Conservation (phyloP, 2,797 vertebrate species). For the Okamejei kenojei region DNA sequence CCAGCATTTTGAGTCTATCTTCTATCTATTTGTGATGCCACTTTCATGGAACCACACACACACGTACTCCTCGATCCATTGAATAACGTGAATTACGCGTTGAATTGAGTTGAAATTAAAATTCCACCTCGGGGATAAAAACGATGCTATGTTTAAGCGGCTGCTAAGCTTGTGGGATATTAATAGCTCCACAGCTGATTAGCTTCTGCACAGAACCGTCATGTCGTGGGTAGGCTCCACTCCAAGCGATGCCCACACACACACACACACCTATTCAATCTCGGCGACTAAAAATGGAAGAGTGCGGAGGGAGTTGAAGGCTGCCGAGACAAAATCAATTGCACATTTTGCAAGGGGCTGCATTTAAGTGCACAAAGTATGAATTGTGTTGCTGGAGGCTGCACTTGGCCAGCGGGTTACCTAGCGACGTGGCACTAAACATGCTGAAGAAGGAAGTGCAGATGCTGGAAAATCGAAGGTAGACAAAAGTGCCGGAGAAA, state of each 20-base stretch:
- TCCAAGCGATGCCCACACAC: conserved; percentile 36
- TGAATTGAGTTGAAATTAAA: background rate
- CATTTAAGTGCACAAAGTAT: conserved; percentile 43
- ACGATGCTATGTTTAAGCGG: background rate
- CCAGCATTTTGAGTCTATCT: too few species aligned
- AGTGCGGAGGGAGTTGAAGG: conserved; percentile 40
- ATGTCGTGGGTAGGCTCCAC: background rate
- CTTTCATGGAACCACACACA: too few species aligned
- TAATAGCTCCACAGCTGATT: background rate
- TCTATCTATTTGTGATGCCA: too few species aligned
- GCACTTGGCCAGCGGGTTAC: conserved; percentile 42
- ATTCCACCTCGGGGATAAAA: background rate
- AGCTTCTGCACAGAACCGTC: background rate
- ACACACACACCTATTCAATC: conserved; percentile 39
- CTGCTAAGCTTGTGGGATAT: background rate
- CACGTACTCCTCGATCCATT: too few species aligned
- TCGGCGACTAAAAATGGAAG: conserved; percentile 41
- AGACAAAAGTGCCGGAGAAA: too few species aligned
- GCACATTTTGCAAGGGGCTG: conserved; percentile 43
- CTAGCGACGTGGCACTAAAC: conserved; percentile 51
- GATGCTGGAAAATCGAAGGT: too few species aligned
- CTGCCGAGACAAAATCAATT: conserved; percentile 41
- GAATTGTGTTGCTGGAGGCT: conserved; percentile 44
- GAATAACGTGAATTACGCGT: too few species aligned
- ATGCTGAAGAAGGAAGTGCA: too few species aligned